These are phyloP conservation scores for Sphaerophoria rueppellii DNA, from an alignment of 2,888 invertebrate genomes.

Conservation along the genomic window DNA sequence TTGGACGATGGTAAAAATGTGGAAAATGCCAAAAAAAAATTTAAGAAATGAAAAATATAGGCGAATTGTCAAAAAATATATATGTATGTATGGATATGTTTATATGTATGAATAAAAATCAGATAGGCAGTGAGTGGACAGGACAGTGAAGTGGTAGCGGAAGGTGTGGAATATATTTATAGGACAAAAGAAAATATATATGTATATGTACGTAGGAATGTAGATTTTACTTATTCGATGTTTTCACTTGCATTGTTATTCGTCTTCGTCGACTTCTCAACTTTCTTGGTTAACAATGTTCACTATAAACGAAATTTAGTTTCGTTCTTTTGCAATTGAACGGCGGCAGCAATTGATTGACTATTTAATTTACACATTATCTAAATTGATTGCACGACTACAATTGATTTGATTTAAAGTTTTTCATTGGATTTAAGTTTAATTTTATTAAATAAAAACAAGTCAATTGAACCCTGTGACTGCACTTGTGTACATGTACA, in stretches of 20 bases:
- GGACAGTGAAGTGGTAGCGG: too few species aligned
- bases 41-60: conserved; percentile 31
- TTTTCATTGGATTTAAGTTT: conserved; percentile 55
- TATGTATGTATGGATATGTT: conserved; percentile 20
- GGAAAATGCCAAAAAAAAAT: conserved; percentile 22
- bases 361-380: conserved; percentile 67
- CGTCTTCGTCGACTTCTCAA: neutral
- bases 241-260: conserved; percentile 51
- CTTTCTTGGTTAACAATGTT: conserved; percentile 47
- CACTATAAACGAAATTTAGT: conserved; percentile 69
- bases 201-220: conserved; percentile 54
- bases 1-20: conserved; percentile 1
- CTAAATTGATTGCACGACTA: conserved; percentile 60
- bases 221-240: conserved; percentile 64
- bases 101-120: conserved; percentile 45
- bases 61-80: conserved; percentile 62
- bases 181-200: too few species aligned
- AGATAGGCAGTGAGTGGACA: neutral
- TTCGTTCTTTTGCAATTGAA: conserved; percentile 58
- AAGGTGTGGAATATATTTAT: too few species aligned
- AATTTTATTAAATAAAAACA: conserved; percentile 64
- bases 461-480: conserved; percentile 62
- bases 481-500: conserved; percentile 63
- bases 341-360: conserved; percentile 58
- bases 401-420: conserved; percentile 38